Conservation (phyloP, 2,797 vertebrate species). For the Alauda arvensis region DNA sequence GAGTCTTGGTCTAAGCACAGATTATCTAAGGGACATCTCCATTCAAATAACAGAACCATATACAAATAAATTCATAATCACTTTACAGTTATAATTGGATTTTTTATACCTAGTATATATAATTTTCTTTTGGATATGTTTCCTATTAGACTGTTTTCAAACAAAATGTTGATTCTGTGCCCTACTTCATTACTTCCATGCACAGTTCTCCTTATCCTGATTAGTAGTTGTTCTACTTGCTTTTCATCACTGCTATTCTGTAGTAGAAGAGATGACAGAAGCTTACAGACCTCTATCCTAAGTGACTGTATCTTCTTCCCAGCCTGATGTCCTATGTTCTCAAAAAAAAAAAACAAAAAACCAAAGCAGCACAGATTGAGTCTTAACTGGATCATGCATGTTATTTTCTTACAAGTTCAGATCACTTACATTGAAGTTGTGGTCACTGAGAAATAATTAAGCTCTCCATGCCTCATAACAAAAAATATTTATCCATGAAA, state of each 20-base stretch:
- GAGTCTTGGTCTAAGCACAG: not conserved
- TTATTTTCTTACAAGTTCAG: not conserved
- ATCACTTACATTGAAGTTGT: not conserved
- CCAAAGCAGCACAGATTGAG: not conserved
- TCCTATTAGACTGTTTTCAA: not conserved
- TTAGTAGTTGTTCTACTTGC: not conserved
- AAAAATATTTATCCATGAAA: not conserved
- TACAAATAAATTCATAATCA: not conserved
- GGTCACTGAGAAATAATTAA: conserved; percentile 21
- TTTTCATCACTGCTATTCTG: not conserved
- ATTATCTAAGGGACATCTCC: not conserved
- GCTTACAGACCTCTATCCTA: not conserved
- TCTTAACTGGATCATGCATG: not conserved
- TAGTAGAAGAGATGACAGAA: not conserved
- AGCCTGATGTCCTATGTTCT: not conserved
- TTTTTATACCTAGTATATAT: not conserved
- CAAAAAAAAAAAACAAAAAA: not conserved
- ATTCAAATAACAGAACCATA: not conserved
- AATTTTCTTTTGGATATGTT: not conserved
- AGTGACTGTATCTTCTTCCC: not conserved
- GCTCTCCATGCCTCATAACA: not conserved
- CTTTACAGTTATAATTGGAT: not conserved
- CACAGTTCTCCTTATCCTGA: not conserved
- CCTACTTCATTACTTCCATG: not conserved
- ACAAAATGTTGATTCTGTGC: not conserved